Evolutionary conservation across 1,140 invertebrate species (phyloP), one percentile per base, ranked within the genome.

Genomic region (Galleria mellonella): DNA sequence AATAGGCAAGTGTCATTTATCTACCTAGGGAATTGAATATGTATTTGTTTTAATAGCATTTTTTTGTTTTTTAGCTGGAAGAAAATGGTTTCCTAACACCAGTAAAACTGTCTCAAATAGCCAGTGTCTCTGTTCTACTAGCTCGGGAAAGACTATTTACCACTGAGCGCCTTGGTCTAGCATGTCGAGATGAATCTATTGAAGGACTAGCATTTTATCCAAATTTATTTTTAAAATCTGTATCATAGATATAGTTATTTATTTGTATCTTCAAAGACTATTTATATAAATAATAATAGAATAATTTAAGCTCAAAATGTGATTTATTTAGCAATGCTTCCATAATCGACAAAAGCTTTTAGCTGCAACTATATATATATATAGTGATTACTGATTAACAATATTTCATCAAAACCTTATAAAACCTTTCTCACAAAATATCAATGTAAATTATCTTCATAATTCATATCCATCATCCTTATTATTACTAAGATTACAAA

Each of bases 131-230:
- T 9, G 89, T 98, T n/a, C 86, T 97, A 17, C 82, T 99, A 32
- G 95, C 97, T 2, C 94, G 93, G 62, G 96, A 98, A 87, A 90
- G 93, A 35, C 87, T 98, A 8, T 81, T 96, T 40, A 90, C 93
- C 9, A 91, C 94, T 4, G 97, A 98, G 87, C 92, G 92, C 58
- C 84, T 90, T 62, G 97, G 96, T 0, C 89, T 91, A 60, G 90
- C 94, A n/a, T 98, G 97, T 72, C 88, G 97, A 51, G 97, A 99
- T 84, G 97, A 98, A 77, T 94, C 94, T 0, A 93, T 97, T 43
- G 96, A 98, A 89, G 96, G 96, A 30, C 83, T 98, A 15, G 88
- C 93, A 60, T 99, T 98, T 87, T 98, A 96, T 88, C 93, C 94
- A 1, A 98, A 98, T 89, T 79, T 91, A 30, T 94, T 98, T 87